A percentile compares a stretch with the other conserved stretches of the same genome.
Conservation (phyloP, 2,888 invertebrate species). For the Dorcus hopei region DNA sequence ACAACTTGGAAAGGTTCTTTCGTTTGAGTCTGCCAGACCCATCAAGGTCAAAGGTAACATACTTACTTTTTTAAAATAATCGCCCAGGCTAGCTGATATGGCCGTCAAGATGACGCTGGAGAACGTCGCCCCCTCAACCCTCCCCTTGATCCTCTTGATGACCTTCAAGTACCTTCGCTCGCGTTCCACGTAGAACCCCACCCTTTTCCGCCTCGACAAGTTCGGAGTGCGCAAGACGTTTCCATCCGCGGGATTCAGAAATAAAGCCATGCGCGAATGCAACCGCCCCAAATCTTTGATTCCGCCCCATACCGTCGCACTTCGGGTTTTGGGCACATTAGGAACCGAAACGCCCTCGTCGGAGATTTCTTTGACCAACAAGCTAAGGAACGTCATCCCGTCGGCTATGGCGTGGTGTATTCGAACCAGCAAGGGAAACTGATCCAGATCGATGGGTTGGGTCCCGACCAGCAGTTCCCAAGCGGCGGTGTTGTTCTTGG, state of each 20-base stretch:
- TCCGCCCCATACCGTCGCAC: neutral
- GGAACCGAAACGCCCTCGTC: neutral
- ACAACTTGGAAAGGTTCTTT: no score
- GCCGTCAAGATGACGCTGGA: slow-evolving; percentile 1
- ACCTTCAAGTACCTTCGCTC: neutral
- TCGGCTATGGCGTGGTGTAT: slow-evolving; percentile 5
- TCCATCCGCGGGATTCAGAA: neutral
- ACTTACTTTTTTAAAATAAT: slow-evolving; percentile 2
- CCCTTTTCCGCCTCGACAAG: neutral
- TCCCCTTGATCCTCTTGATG: slow-evolving; percentile 3
- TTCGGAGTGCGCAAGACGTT: neutral
- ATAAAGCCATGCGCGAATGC: neutral
- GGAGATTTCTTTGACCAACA: neutral
- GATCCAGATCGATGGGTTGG: neutral
- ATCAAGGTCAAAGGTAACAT: neutral
- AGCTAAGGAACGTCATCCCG: slow-evolving; percentile 2
- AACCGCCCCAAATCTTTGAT: neutral
- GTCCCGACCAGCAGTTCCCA: slow-evolving; percentile 4
- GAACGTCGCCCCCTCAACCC: neutral
- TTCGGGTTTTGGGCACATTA: neutral
- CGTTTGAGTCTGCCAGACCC: no score
- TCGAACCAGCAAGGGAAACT: slow-evolving; percentile 1
- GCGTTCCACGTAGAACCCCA: slow-evolving; percentile 2
- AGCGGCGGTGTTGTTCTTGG: slow-evolving; percentile 2
- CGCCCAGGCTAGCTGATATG: slow-evolving; percentile 1